Conservation (phyloP, 1,140 invertebrate species). For the Ericerus pela region DNA sequence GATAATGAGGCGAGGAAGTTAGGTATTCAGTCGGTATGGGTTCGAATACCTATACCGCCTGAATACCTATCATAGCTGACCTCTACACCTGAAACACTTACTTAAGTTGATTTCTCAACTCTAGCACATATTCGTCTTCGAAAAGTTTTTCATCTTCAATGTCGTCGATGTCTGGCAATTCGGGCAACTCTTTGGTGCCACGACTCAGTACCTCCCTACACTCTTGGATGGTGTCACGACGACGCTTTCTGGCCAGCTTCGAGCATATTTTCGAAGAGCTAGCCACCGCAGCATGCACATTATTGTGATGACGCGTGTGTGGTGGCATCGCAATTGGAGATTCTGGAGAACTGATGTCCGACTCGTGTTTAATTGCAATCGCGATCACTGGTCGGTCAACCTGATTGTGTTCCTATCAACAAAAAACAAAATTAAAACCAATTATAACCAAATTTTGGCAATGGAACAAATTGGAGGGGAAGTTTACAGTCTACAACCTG, state of each 20-base stretch:
- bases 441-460: not conserved
- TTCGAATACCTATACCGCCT: too few relatives aligned
- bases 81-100: too few relatives aligned
- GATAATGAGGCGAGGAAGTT: too few relatives aligned
- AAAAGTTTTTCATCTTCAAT: slow-evolving; percentile 31
- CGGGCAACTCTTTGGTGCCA: slow-evolving; percentile 22
- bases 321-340: not conserved
- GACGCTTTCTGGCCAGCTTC: not conserved
- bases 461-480: too few relatives aligned
- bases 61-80: too few relatives aligned
- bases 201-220: slow-evolving; percentile 25
- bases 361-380: not conserved
- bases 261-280: not conserved
- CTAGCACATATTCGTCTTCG: slow-evolving; percentile 51
- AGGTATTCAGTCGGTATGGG: too few relatives aligned
- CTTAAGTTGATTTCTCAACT: slow-evolving; percentile 83
- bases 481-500: too few relatives aligned
- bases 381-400: not conserved
- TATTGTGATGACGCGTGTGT: too few relatives aligned
- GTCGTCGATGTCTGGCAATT: slow-evolving; percentile 22
- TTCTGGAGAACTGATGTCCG: not conserved
- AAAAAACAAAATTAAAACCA: not conserved
- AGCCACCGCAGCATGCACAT: too few relatives aligned
- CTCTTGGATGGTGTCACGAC: not conserved
- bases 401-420: not conserved